Evolutionary conservation across 1,140 invertebrate species (phyloP).

Genomic region (Glossosoma conforme): DNA sequence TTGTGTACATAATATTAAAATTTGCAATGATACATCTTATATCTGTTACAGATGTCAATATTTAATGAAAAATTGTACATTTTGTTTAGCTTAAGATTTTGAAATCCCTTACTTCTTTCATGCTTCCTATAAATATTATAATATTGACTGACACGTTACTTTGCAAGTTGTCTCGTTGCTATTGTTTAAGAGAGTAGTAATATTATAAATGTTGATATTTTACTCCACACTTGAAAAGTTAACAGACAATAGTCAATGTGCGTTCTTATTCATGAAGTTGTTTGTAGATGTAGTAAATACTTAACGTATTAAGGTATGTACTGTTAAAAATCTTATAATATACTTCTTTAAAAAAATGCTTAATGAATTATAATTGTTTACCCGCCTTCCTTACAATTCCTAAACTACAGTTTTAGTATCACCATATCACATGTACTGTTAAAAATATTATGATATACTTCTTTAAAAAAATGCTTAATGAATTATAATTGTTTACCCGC

Average conservation of each 20-base stretch:
- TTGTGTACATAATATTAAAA: too few species aligned
- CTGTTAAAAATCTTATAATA: constrained; percentile 23
- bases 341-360: constrained; percentile 23
- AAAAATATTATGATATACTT: constrained; percentile 24
- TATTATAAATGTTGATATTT: constrained; percentile 5
- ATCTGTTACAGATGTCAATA: too few species aligned
- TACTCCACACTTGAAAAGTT: constrained; percentile 15
- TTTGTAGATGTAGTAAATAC: constrained; percentile 18
- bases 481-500: not conserved
- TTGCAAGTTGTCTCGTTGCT: constrained; percentile 10
- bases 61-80: too few species aligned
- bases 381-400: too few species aligned
- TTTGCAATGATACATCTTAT: too few species aligned
- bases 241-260: constrained; percentile 25
- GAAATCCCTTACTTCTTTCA: too few species aligned
- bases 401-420: too few species aligned
- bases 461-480: constrained; percentile 16
- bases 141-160: constrained; percentile 14
- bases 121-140: too few species aligned
- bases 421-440: constrained; percentile 14
- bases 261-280: constrained; percentile 21
- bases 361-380: not conserved
- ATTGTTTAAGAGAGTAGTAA: constrained; percentile 13
- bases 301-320: constrained; percentile 19
- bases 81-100: too few species aligned